Evolutionary conservation across 2,113 vertebrate genomes (phyloP).

Genomic region (Lycocorax pyrrhopterus): DNA sequence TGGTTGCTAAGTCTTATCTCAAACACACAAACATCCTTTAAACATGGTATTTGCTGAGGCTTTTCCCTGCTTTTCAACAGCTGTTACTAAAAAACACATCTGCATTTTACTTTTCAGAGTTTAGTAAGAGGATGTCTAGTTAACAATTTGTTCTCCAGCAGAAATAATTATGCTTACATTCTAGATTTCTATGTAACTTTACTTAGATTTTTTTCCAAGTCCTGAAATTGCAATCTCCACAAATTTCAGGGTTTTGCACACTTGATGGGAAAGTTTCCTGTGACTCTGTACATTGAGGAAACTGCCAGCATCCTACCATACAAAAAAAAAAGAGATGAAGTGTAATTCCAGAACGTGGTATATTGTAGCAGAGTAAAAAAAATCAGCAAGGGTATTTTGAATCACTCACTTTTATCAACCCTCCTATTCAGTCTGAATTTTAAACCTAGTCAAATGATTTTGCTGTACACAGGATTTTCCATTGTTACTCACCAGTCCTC

Average conservation of each 20-base stretch:
- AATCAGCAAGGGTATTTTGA: background rate
- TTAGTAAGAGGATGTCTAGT: background rate
- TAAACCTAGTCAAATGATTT: background rate
- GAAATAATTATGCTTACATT: background rate
- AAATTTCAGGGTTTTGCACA: background rate
- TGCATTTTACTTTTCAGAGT: background rate
- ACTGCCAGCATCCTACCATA: background rate
- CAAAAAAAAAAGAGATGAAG: background rate
- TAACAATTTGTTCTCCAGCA: background rate
- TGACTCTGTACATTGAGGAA: background rate
- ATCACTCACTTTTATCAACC: background rate
- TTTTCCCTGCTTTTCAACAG: background rate
- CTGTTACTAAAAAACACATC: background rate
- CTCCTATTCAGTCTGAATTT: background rate
- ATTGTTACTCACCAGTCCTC: background rate
- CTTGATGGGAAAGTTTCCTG: background rate
- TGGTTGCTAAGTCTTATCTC: background rate
- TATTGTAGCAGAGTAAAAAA: background rate
- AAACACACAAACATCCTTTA: background rate
- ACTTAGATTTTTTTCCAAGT: background rate
- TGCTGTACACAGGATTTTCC: background rate
- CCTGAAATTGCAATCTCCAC: background rate
- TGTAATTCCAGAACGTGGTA: background rate
- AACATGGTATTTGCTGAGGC: background rate
- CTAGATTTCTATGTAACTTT: background rate